Conservation (phyloP, 2,888 invertebrate genomes). For the Myathropa florea region DNA sequence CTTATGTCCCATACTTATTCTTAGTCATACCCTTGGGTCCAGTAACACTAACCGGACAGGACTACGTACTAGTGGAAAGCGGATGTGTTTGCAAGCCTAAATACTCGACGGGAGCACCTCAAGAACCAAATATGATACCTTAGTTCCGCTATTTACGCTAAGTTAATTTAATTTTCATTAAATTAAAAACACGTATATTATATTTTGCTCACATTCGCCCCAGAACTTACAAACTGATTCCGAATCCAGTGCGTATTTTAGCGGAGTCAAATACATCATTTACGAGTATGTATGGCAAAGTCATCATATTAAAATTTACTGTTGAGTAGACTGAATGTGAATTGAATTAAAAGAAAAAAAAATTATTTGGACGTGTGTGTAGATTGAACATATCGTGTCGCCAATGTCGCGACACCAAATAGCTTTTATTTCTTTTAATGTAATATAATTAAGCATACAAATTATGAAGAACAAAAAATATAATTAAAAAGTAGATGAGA, state of each 20-base stretch:
- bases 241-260: slow-evolving; percentile 53
- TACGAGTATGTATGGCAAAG: slow-evolving; percentile 9
- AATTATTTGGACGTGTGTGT: slow-evolving; percentile 12
- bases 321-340: slow-evolving; percentile 17
- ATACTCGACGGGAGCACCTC: slow-evolving; percentile 80
- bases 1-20: slow-evolving; percentile 92
- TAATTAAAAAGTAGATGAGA: neutral
- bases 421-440: slow-evolving; percentile 54
- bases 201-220: neutral
- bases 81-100: slow-evolving; percentile 93
- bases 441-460: slow-evolving; percentile 35
- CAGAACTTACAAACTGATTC: slow-evolving; percentile 36
- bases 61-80: slow-evolving; percentile 96
- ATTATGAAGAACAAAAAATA: neutral
- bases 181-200: slow-evolving; percentile 16
- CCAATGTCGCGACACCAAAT: slow-evolving; percentile 2
- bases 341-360: slow-evolving; percentile 31
- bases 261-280: slow-evolving; percentile 6
- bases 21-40: slow-evolving; percentile 94
- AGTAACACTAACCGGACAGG: slow-evolving; percentile 94
- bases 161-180: slow-evolving; percentile 33
- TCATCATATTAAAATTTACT: neutral
- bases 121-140: slow-evolving; percentile 81
- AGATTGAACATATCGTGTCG: slow-evolving; percentile 8
- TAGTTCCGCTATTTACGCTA: slow-evolving; percentile 73